phyloP scores from a whole-genome alignment of 2,797 vertebrate species.

The Protosalanx chinensis region DNA sequence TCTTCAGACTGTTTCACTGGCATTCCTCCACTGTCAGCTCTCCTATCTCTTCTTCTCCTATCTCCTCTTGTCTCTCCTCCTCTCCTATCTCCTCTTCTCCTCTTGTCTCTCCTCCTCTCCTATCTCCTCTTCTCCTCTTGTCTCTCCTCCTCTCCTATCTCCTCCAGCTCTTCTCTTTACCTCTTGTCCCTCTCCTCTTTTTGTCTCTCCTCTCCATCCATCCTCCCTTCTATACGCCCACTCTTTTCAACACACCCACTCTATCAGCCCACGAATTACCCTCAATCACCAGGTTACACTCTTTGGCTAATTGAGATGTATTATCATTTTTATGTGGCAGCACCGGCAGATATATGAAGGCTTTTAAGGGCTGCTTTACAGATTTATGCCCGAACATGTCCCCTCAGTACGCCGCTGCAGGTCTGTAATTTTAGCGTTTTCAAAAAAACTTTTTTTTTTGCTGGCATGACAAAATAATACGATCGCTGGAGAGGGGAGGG shows the following conservation, averaged over 20 bases:
- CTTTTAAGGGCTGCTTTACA: neutral
- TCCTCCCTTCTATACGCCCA: too few species aligned
- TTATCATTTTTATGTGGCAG: neutral
- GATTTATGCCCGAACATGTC: neutral
- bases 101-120: neutral
- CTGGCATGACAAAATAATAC: conserved; percentile 7
- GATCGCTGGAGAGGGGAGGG: neutral
- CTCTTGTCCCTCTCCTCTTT: too few species aligned
- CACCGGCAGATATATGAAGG: neutral
- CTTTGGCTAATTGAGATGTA: neutral
- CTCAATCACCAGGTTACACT: neutral
- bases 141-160: too few species aligned
- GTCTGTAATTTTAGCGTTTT: neutral
- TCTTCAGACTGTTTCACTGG: neutral
- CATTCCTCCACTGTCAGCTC: conserved; percentile 28
- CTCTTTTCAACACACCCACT: neutral
- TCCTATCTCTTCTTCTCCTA: neutral
- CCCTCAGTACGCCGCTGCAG: too few species aligned
- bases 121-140: too few species aligned
- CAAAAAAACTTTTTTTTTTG: neutral
- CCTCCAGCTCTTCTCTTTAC: too few species aligned
- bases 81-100: neutral
- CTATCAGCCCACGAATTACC: neutral
- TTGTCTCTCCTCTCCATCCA: too few species aligned
- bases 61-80: neutral